Evolutionary conservation across 2,797 vertebrate species (phyloP).

Genomic region (Neosilurus mollespiculum): DNA sequence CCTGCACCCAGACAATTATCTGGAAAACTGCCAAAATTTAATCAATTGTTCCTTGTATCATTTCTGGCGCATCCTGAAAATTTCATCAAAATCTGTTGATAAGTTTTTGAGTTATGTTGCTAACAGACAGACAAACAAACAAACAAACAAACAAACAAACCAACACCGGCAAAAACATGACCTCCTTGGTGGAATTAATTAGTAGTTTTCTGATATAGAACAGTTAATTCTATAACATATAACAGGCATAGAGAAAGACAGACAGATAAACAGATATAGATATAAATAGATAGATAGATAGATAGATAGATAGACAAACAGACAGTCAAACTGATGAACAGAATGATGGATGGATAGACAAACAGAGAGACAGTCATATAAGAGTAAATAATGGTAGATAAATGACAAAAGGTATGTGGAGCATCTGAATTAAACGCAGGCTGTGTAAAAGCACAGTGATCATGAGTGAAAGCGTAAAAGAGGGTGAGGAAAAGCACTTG

Average conservation of each 20-base stretch:
- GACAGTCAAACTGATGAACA: too few species aligned
- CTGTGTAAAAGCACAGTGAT: background rate
- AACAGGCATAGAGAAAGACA: background rate
- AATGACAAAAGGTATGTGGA: too few species aligned
- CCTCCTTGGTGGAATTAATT: too few species aligned
- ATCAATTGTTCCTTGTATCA: too few species aligned
- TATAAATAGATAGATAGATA: background rate
- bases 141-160: too few species aligned
- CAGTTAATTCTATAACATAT: background rate
- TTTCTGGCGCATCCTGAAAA: too few species aligned
- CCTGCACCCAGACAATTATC: too few species aligned
- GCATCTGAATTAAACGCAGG: background rate
- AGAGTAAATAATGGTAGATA: constrained; percentile 2
- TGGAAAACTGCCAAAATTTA: too few species aligned
- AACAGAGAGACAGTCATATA: background rate
- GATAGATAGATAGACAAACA: background rate
- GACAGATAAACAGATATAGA: background rate
- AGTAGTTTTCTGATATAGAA: background rate
- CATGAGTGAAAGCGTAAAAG: constrained; percentile 7
- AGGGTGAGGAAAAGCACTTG: constrained; percentile 30
- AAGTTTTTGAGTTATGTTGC: too few species aligned
- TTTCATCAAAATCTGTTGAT: too few species aligned
- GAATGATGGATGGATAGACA: background rate
- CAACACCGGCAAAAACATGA: too few species aligned
- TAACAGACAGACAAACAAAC: too few species aligned